phyloP scores from a whole-genome alignment of 1,140 invertebrate species.

The Nasonia giraulti region DNA sequence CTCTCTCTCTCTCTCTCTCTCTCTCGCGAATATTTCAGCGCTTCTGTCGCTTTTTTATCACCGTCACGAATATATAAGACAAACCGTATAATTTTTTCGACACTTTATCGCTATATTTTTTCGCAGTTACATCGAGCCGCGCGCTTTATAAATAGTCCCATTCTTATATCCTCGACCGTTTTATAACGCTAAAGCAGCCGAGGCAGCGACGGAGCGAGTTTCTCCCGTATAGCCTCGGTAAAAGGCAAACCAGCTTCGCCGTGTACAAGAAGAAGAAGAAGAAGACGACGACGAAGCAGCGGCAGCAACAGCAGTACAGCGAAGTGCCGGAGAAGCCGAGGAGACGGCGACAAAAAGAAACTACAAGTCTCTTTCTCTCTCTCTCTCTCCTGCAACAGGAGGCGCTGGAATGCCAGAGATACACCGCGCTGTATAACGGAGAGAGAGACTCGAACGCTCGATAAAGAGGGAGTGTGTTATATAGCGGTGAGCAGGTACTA shows the following conservation, averaged over 20 bases:
- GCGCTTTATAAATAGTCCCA: neutral
- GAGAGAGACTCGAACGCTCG: constrained; percentile 56
- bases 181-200: neutral
- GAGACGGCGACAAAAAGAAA: neutral
- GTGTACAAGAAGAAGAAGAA: neutral
- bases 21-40: too few species aligned
- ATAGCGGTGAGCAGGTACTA: neutral
- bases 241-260: neutral
- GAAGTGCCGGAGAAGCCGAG: neutral
- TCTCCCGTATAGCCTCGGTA: neutral
- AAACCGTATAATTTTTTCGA: too few species aligned
- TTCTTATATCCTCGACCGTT: constrained; percentile 3
- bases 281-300: neutral
- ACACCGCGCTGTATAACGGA: constrained; percentile 30
- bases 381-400: neutral
- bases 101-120: neutral
- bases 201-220: neutral
- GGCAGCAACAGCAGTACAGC: neutral
- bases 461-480: constrained; percentile 37
- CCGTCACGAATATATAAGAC: too few species aligned
- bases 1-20: too few species aligned
- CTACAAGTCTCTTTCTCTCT: neutral
- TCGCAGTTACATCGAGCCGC: neutral
- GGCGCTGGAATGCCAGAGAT: constrained; percentile 1
- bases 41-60: too few species aligned